Evolutionary conservation across 2,888 invertebrate genomes (phyloP).

Genomic region (Sisyra terminalis): DNA sequence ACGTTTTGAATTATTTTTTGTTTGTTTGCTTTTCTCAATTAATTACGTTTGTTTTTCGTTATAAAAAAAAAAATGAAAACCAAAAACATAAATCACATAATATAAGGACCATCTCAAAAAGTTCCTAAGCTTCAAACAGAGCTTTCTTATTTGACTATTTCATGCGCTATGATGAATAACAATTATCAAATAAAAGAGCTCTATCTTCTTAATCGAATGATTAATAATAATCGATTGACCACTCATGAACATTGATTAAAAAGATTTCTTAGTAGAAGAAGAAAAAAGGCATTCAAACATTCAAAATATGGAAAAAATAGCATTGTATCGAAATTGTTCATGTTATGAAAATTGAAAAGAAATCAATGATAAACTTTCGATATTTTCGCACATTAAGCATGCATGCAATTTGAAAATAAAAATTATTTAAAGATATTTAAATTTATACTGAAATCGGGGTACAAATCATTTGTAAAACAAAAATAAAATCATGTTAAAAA

Average conservation of each 20-base stretch:
- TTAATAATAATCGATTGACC: constrained; percentile 19
- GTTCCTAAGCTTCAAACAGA: constrained; percentile 48
- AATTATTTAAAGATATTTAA: constrained; percentile 6
- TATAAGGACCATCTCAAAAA: constrained; percentile 85
- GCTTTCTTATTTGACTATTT: constrained; percentile 16
- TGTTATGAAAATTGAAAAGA: constrained; percentile 7
- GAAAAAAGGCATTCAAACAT: constrained; percentile 25
- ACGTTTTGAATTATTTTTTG: constrained; percentile 1
- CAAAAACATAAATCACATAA: constrained; percentile 18
- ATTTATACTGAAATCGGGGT: constrained; percentile 21
- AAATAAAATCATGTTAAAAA: constrained; percentile 12
- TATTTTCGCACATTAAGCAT: constrained; percentile 19
- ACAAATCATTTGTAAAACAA: constrained; percentile 19
- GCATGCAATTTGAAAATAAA: constrained; percentile 10
- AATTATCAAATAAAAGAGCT: constrained; percentile 15
- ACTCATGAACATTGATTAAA: constrained; percentile 23
- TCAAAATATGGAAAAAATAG: constrained; percentile 16
- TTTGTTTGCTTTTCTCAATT: constrained; percentile 24
- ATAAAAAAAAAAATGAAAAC: neutral
- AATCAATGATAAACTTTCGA: constrained; percentile 3
- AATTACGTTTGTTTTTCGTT: neutral
- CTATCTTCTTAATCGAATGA: constrained; percentile 7
- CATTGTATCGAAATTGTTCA: constrained; percentile 18
- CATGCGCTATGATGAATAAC: neutral
- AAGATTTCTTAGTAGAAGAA: constrained; percentile 15